Percentiles rank a stretch among this genome's conserved stretches.
Conservation (phyloP, 2,888 invertebrate genomes). For the Limenitis camilla region DNA sequence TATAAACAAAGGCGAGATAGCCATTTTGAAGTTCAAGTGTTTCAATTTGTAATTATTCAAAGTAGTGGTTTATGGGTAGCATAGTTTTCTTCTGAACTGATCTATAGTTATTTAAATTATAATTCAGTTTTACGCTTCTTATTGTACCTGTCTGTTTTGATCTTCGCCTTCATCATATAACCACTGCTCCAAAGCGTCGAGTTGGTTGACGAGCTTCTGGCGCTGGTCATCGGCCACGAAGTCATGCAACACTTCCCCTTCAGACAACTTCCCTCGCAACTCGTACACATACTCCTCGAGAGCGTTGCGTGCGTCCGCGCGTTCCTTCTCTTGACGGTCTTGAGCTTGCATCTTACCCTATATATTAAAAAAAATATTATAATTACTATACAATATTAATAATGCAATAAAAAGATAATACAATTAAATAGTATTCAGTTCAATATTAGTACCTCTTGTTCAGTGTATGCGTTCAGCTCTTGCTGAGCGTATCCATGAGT, state of each 20-base stretch:
- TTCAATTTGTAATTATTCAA: too few species aligned
- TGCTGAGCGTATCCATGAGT: slow-evolving; percentile 81
- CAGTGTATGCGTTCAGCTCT: slow-evolving; percentile 82
- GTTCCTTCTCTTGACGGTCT: slow-evolving; percentile 94
- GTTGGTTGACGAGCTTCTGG: slow-evolving; percentile 73
- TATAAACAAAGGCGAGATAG: too few species aligned
- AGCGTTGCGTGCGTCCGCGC: slow-evolving; percentile 96
- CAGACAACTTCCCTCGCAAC: slow-evolving; percentile 88
- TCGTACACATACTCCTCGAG: slow-evolving; percentile 99
- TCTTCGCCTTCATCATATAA: slow-evolving; percentile 97
- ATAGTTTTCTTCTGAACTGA: too few species aligned
- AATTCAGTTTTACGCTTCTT: not conserved
- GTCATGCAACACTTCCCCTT: slow-evolving; percentile 82
- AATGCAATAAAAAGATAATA: not conserved
- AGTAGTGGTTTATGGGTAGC: too few species aligned
- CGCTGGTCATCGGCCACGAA: slow-evolving; percentile 85
- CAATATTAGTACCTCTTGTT: slow-evolving; percentile 80
- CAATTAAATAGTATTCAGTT: not conserved
- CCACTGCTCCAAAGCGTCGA: slow-evolving; percentile 96
- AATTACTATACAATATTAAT: not conserved
- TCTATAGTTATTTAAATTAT: not conserved
- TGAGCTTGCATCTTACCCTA: slow-evolving; percentile 87
- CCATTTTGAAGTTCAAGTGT: too few species aligned
- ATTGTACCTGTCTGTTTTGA: slow-evolving; percentile 79
- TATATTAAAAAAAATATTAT: not conserved